These are phyloP conservation scores for Psettodes erumei DNA, from an alignment of 2,113 vertebrate genomes.

Conservation along the genomic window DNA sequence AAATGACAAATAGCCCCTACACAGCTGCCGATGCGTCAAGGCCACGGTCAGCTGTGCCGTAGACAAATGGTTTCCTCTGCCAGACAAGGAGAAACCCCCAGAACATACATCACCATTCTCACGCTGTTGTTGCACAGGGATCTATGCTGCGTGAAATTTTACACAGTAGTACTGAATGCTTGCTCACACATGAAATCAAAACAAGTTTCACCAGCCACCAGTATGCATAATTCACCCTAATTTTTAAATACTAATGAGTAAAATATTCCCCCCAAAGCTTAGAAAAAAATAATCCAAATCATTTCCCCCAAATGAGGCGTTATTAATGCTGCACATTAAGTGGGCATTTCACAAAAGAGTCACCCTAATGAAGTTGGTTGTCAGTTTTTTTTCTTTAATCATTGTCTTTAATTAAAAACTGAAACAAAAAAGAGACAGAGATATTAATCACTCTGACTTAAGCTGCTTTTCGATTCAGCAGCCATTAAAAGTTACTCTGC, in stretches of 20 bases:
- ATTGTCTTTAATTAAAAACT: conserved; percentile 70
- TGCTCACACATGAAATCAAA: not conserved
- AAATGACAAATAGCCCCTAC: conserved; percentile 60
- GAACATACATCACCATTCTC: conserved; percentile 36
- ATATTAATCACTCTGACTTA: conserved; percentile 60
- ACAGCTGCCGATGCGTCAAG: conserved; percentile 56
- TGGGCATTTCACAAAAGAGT: conserved; percentile 48
- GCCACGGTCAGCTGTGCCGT: conserved; percentile 38
- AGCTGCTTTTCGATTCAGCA: conserved; percentile 54
- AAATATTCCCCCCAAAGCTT: not conserved
- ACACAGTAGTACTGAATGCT: not conserved
- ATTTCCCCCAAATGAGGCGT: conserved; percentile 17
- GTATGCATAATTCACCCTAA: not conserved
- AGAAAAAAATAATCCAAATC: conserved; percentile 22
- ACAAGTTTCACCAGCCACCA: not conserved
- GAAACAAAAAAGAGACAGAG: conserved; percentile 53
- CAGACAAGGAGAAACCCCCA: conserved; percentile 46
- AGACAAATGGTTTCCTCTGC: conserved; percentile 44
- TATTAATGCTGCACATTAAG: conserved; percentile 52
- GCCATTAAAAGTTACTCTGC: conserved; percentile 53
- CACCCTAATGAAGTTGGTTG: conserved; percentile 54
- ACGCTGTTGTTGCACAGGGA: not conserved
- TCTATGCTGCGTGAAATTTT: not conserved
- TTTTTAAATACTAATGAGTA: not conserved
- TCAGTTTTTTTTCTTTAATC: conserved; percentile 46